Conservation (phyloP, 2,888 invertebrate genomes). For the Synergus itoensis region DNA sequence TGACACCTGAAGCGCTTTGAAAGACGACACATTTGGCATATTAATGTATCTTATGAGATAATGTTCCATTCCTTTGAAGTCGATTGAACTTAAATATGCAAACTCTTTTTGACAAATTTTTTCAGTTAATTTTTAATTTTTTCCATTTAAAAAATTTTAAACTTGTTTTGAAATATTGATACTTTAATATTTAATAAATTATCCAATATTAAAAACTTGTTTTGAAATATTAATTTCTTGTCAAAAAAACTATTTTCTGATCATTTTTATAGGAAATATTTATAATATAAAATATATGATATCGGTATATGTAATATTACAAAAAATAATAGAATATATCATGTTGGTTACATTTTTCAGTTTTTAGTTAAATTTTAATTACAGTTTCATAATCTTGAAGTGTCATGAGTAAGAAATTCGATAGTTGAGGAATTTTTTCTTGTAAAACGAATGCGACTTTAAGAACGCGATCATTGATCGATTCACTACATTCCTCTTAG, state of each 20-base stretch:
- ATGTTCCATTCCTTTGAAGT: constrained; percentile 2
- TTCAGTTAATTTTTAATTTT: too few relatives aligned
- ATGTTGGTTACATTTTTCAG: too few relatives aligned
- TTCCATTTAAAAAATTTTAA: too few relatives aligned
- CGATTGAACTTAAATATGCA: constrained; percentile 40
- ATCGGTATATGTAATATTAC: too few relatives aligned
- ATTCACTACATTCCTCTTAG: constrained; percentile 60
- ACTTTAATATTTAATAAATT: too few relatives aligned
- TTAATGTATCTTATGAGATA: constrained; percentile 46
- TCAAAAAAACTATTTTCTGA: too few relatives aligned
- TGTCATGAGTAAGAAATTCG: constrained; percentile 37
- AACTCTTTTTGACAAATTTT: not conserved
- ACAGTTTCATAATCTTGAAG: not conserved
- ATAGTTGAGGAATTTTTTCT: constrained; percentile 33
- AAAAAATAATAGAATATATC: too few relatives aligned
- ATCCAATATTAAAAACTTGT: not conserved
- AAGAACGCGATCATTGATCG: constrained; percentile 61
- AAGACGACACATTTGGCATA: constrained; percentile 50
- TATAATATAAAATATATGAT: too few relatives aligned
- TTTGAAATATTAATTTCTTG: not conserved
- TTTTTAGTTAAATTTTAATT: too few relatives aligned
- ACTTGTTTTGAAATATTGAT: too few relatives aligned
- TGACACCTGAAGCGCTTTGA: constrained; percentile 54
- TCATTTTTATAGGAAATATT: too few relatives aligned
- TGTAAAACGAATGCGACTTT: constrained; percentile 38